Evolutionary conservation across 2,888 invertebrate genomes (phyloP).

Genomic region (Patella ulyssiponensis): DNA sequence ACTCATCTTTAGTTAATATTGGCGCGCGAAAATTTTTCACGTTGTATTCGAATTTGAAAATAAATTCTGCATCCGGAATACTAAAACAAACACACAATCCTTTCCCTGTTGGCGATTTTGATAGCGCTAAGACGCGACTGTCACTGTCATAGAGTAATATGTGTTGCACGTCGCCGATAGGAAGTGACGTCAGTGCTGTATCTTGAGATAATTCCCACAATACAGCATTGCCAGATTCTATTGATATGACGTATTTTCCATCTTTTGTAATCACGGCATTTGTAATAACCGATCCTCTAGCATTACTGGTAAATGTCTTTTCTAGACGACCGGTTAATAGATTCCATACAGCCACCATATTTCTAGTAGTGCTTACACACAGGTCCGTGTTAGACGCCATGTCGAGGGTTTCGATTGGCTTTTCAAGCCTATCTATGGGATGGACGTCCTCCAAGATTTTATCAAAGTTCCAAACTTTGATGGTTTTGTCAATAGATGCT

Average conservation of each 20-base stretch:
- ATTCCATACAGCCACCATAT: constrained; percentile 96
- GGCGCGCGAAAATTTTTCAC: constrained; percentile 84
- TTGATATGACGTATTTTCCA: constrained; percentile 87
- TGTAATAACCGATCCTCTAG: constrained; percentile 93
- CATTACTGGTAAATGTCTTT: constrained; percentile 90
- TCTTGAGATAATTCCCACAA: constrained; percentile 88
- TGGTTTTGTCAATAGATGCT: constrained; percentile 96
- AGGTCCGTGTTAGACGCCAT: constrained; percentile 80
- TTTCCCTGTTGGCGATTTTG: constrained; percentile 71
- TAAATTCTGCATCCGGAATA: constrained; percentile 80
- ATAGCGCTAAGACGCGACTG: constrained; percentile 82
- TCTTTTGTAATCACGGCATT: constrained; percentile 90
- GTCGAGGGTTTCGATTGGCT: constrained; percentile 90
- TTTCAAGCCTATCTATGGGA: constrained; percentile 85
- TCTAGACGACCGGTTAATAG: constrained; percentile 87
- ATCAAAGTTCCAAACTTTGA: constrained; percentile 99
- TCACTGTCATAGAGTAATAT: constrained; percentile 83
- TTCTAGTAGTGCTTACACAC: constrained; percentile 93
- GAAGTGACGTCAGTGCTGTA: constrained; percentile 85
- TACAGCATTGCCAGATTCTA: constrained; percentile 91
- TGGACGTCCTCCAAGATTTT: constrained; percentile 96
- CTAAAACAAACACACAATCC: constrained; percentile 59
- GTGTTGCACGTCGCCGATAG: constrained; percentile 85
- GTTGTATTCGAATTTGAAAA: constrained; percentile 88
- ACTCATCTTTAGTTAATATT: constrained; percentile 86